A percentile compares a stretch with the other conserved stretches of the same genome.
These are phyloP conservation scores for Acanthurus tractus DNA, from an alignment of 2,797 vertebrate genomes.

Conservation along the genomic window DNA sequence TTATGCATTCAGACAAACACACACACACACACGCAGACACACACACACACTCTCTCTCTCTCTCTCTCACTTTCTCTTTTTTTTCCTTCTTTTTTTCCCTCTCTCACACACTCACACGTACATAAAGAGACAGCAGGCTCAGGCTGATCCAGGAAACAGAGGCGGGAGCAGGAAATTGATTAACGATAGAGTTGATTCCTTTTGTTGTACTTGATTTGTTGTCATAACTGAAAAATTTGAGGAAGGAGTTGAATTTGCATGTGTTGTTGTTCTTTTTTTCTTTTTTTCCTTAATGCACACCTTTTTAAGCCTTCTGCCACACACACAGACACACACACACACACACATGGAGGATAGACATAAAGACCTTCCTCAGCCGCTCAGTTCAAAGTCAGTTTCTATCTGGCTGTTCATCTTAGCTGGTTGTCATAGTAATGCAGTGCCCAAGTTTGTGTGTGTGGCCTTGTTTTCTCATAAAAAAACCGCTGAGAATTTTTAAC, in stretches of 20 bases:
- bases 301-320: conserved; percentile 64
- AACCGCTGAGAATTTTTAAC: conserved; percentile 69
- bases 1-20: conserved; percentile 51
- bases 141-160: conserved; percentile 52
- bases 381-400: conserved; percentile 42
- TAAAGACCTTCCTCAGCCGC: conserved; percentile 30
- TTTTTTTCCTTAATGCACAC: conserved; percentile 51
- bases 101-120: conserved; percentile 10
- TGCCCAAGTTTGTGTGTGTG: conserved; percentile 69
- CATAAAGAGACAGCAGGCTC: conserved; percentile 48
- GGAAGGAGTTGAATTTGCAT: conserved; percentile 73
- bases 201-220: conserved; percentile 72
- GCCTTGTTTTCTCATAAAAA: conserved; percentile 70
- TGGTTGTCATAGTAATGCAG: conserved; percentile 62
- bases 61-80: no score
- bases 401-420: conserved; percentile 44
- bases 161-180: conserved; percentile 67
- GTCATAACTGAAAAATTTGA: conserved; percentile 62
- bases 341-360: conserved; percentile 3
- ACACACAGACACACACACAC: conserved; percentile 15
- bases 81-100: neutral
- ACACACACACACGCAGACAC: conserved; percentile 26
- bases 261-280: conserved; percentile 24
- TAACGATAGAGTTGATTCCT: conserved; percentile 70
- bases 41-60: conserved; percentile 7